Percentiles rank a stretch among this genome's conserved stretches.
Conservation (phyloP, 2,797 vertebrate species). For the Pseudochirops cupreus region DNA sequence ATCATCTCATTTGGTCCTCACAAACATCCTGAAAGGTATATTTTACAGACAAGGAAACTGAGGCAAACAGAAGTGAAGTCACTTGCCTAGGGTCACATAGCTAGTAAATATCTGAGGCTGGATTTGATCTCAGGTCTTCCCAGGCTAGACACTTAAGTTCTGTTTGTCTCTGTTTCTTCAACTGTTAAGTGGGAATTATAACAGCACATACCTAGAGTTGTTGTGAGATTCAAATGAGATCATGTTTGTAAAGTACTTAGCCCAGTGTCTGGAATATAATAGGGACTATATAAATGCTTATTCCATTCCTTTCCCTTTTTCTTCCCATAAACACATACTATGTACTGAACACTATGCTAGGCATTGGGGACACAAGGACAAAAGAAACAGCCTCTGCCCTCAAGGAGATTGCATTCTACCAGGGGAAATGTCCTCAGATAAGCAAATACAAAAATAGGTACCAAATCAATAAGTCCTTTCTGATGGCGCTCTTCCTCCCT, state of each 20-base stretch:
- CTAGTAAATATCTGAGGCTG: neutral
- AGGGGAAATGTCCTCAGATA: neutral
- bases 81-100: slow-evolving; percentile 13
- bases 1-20: slow-evolving; percentile 16
- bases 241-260: neutral
- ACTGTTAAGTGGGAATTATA: neutral
- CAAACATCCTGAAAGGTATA: neutral
- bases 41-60: slow-evolving; percentile 43
- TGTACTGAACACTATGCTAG: neutral
- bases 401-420: neutral
- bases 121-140: neutral
- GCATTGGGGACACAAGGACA: neutral
- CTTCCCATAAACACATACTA: neutral
- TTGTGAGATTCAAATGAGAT: neutral
- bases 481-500: neutral
- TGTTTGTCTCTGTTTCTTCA: neutral
- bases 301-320: neutral
- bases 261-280: neutral
- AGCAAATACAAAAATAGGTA: neutral
- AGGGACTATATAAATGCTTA: neutral
- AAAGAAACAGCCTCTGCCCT: neutral
- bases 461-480: neutral
- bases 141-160: neutral
- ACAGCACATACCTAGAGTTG: neutral
- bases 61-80: slow-evolving; percentile 19